phyloP scores from a whole-genome alignment of 2,888 invertebrate genomes.

The Protophormia terraenovae region DNA sequence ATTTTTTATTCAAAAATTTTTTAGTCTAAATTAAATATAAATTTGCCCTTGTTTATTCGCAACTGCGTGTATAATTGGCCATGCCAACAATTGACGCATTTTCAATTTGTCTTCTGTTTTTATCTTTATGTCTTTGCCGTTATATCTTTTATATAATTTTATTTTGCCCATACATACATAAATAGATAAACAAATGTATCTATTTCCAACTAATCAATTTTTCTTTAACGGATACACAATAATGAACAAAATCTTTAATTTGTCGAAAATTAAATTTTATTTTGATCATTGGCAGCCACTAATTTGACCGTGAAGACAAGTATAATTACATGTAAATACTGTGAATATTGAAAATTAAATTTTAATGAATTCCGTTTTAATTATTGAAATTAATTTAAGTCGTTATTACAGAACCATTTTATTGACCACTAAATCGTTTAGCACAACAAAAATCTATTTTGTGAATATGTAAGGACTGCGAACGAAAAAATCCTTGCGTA shows the following conservation, averaged over 20 bases:
- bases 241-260: conserved; percentile 14
- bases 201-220: conserved; percentile 30
- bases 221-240: not conserved
- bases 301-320: not conserved
- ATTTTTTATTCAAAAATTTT: too few species aligned
- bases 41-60: not conserved
- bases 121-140: not conserved
- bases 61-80: not conserved
- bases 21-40: too few species aligned
- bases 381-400: too few species aligned
- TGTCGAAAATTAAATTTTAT: not conserved
- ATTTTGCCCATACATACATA: not conserved
- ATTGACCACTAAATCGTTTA: too few species aligned
- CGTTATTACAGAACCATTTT: too few species aligned
- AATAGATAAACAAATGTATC: not conserved
- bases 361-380: not conserved
- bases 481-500: too few species aligned
- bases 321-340: not conserved
- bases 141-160: not conserved
- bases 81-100: conserved; percentile 36
- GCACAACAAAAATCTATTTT: too few species aligned
- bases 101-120: not conserved
- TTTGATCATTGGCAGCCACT: not conserved
- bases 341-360: not conserved
- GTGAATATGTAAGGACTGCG: too few species aligned